Evolutionary conservation across 2,113 vertebrate species (phyloP), one percentile per base, ranked within the genome.

Genomic region (Suncus etruscus): DNA sequence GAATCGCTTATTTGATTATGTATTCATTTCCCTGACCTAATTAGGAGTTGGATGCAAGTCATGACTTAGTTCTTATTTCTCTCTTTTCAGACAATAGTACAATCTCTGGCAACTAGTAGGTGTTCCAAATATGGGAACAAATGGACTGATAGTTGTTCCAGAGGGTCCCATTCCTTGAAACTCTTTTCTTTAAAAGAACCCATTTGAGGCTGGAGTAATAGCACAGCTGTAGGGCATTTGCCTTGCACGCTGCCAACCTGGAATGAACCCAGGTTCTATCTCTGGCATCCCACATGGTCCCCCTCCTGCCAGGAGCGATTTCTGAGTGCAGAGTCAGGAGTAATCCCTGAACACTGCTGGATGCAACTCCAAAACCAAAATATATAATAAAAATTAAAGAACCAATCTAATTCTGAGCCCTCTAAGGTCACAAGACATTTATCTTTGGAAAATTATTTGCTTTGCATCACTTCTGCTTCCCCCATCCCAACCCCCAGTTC

Each of bases 391-490:
- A 39, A 39, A 39, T 39, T 3, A 39, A 39, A 39, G 39, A 39
- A 39, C 39, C 39, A 58, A 70, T 69, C 69, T 20, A 61, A 25
- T 75, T 72, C 73, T 47, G 29, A 74, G 74, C n/a, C 81, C 92
- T 87, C 58, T 39, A 74, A 29, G 39, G 31, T 31, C 45, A 63
- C 47, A 70, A 79, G 77, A 92, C 51, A 83, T 70, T 82, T 47
- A 93, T 84, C 27, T 85, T 58, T 83, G 87, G 82, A 63, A 91
- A 91, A 75, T 31, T 61, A 32, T 73, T 78, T 68, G 72, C 54
- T 91, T 54, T 61, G 63, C 79, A 89, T 61, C 80, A 58, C 85
- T 80, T 69, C 54, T 82, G 48, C 48, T 48, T 15, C 76, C 47
- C 75, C 31, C 0, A 39, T 5, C 39, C 39, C 39, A 39, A 39